Conservation (phyloP, 2,113 vertebrate species). For the Hydropotes inermis region DNA sequence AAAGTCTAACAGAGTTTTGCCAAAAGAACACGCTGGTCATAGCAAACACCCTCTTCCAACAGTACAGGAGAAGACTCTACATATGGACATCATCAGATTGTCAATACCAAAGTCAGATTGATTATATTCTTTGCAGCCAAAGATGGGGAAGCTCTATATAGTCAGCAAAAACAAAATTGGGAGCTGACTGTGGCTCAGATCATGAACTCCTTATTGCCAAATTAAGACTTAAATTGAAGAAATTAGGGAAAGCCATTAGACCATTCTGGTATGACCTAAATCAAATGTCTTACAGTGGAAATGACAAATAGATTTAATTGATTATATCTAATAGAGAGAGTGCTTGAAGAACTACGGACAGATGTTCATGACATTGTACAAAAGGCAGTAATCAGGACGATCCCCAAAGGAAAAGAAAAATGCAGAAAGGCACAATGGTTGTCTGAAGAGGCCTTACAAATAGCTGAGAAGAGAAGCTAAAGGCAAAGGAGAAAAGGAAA, state of each 20-base stretch:
- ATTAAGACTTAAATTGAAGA: background rate
- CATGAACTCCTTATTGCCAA: background rate
- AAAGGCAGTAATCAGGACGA: background rate
- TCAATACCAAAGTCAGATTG: fast-evolving
- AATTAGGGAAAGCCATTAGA: background rate
- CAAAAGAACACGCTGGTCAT: fast-evolving
- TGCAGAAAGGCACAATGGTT: background rate
- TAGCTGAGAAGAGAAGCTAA: background rate
- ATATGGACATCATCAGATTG: background rate
- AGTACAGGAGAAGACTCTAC: background rate
- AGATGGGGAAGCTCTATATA: background rate
- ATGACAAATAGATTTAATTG: background rate
- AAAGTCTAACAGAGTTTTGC: background rate
- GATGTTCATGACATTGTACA: background rate
- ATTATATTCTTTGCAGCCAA: background rate
- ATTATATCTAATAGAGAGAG: background rate
- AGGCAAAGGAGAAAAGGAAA: background rate
- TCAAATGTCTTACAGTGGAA: background rate
- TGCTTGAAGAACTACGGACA: background rate
- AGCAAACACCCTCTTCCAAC: background rate
- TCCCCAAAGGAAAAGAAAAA: background rate
- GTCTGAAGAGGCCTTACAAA: background rate
- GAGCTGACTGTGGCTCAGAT: background rate
- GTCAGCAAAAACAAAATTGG: background rate
- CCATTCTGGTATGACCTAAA: background rate